These are phyloP conservation scores for Alces alces DNA, from an alignment of 2,113 vertebrate genomes.

Conservation along the genomic window DNA sequence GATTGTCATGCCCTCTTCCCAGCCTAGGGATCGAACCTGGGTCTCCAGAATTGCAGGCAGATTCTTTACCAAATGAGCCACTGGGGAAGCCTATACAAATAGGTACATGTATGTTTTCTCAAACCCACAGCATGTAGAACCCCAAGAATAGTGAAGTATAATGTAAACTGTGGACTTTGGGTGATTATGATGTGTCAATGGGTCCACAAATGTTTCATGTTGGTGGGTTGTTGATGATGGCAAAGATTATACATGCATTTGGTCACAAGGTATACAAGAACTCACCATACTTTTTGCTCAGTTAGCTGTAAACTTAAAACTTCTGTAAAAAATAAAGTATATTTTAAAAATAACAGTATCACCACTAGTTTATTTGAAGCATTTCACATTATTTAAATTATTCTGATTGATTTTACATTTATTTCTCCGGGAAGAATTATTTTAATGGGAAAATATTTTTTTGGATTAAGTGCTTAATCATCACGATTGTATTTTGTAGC, in stretches of 20 bases:
- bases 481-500: not conserved
- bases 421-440: not conserved
- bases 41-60: not conserved
- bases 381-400: not conserved
- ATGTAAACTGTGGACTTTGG: not conserved
- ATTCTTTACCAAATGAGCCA: not conserved
- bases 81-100: rapidly evolving
- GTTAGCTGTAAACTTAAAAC: not conserved
- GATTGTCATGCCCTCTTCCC: not conserved
- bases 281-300: not conserved
- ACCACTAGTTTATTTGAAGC: not conserved
- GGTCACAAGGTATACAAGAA: not conserved
- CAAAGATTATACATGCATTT: not conserved
- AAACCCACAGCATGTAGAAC: not conserved
- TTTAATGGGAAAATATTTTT: not conserved
- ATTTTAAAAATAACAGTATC: not conserved
- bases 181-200: not conserved
- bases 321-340: not conserved
- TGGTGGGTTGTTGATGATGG: not conserved
- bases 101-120: not conserved
- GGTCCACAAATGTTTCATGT: not conserved
- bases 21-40: not conserved
- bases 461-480: not conserved
- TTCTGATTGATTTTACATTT: not conserved
- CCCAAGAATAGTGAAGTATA: not conserved